A percentile compares a stretch with the other conserved stretches of the same genome.
Evolutionary conservation across 2,797 vertebrate species (phyloP).

Genomic region (Rallus crepitans): DNA sequence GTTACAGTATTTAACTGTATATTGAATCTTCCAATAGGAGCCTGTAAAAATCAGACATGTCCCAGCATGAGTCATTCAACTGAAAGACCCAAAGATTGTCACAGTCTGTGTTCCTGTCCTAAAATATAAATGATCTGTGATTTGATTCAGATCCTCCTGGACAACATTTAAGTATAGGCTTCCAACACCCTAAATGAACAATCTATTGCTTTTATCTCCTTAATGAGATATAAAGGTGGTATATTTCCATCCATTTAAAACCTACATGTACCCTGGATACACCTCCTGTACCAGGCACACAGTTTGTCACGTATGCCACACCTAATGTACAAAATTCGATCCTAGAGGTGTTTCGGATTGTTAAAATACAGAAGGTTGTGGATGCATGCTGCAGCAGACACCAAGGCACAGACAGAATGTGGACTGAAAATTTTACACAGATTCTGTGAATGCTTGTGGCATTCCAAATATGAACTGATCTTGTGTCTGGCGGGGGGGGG

Average conservation of each 20-base stretch:
- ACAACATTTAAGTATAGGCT: neutral
- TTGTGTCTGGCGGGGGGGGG: neutral
- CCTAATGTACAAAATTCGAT: neutral
- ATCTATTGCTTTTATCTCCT: neutral
- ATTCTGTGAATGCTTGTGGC: neutral
- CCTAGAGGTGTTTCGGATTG: neutral
- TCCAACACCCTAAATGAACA: neutral
- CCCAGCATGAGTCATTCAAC: neutral
- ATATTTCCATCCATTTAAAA: neutral
- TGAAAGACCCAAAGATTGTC: neutral
- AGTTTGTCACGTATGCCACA: neutral
- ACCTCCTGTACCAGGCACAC: neutral
- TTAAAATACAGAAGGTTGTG: neutral
- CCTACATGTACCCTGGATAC: rapidly evolving
- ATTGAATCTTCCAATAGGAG: neutral
- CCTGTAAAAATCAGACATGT: neutral
- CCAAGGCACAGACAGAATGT: neutral
- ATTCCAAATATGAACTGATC: neutral
- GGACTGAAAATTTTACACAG: neutral
- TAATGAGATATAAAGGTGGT: neutral
- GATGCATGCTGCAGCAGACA: neutral
- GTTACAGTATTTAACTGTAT: neutral
- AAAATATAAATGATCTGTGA: neutral
- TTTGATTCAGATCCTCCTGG: neutral
- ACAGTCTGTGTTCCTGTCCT: neutral